Base-by-base conservation (phyloP, 1,140 invertebrate species). In the Drosophila kepulauana region DNA sequence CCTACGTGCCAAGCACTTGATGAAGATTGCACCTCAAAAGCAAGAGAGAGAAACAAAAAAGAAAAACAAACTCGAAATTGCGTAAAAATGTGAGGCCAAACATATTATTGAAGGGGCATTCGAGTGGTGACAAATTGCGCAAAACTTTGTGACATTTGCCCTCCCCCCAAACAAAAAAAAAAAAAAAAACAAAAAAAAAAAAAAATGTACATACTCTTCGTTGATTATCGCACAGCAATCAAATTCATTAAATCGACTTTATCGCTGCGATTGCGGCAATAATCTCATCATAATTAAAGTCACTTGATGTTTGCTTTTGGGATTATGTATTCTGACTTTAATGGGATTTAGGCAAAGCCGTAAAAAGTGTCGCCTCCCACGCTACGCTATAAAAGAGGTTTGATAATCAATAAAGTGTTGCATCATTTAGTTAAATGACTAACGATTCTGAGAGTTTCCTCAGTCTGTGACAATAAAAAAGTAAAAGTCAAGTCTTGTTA, bases 1-100 rank as follows among this genome's bases (percentile, higher is more conserved):
- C 78, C 77, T 82, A 82, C 81, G 81, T 82, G 80, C 81, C 80
- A 82, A 72, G 41, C 67, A 63, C 67, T 70, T 70, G 43, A 65
- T 48, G 66, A 69, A 68, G 71, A 81, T 81, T 81, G 79, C 78
- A 80, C 72, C 62, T 78, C 25, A 62, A 16, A 61, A 41, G 15
- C 58, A 48, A 66, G 13, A 64, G 20, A 43, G 16, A 52, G 15
- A 61, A 51, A 51, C 28, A 33, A 7, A 10, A 35, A 64, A 69
- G 65, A 45, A 64, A 69, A 75, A 41, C 30, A 45, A 65, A 52
- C 38, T 64, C 20, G 62, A 59, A 25, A 61, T 82, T 82, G 81
- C 81, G 81, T 69, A 82, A 82, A 84, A 51, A 33, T 65, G 59
- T 72, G 13, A 71, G 74, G 66, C 41, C 56, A 33, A 67, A 64